phyloP scores from a whole-genome alignment of 2,113 vertebrate species.

The Megaptera novaeangliae region DNA sequence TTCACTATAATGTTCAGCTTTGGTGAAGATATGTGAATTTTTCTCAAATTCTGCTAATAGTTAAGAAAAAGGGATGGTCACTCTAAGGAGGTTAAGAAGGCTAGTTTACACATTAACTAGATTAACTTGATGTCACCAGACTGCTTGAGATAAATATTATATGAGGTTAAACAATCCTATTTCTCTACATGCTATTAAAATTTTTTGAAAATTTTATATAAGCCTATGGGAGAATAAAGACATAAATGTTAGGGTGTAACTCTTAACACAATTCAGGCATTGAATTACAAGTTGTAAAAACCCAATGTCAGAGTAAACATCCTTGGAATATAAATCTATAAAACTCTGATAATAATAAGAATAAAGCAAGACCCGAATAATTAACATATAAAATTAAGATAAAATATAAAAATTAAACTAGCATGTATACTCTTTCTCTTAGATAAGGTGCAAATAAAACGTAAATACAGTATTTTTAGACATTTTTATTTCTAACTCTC shows the following conservation, averaged over 20 bases:
- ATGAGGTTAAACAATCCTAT: background rate
- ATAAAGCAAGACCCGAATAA: background rate
- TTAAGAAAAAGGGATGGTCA: background rate
- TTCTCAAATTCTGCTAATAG: background rate
- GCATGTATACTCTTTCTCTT: background rate
- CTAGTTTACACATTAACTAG: background rate
- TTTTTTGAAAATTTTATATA: background rate
- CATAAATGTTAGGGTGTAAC: background rate
- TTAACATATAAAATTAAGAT: background rate
- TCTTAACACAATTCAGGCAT: background rate
- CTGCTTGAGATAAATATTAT: background rate
- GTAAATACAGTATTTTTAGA: background rate
- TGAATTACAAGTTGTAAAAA: slow-evolving; percentile 39
- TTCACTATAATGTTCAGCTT: background rate
- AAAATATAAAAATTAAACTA: background rate
- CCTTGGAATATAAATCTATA: background rate
- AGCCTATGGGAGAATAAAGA: background rate
- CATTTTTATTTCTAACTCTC: background rate
- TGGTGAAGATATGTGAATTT: background rate
- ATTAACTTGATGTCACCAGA: background rate
- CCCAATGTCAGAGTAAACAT: background rate
- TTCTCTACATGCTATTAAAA: background rate
- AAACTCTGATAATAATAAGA: background rate
- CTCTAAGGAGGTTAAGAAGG: background rate
- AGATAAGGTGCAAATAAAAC: background rate